phyloP scores from a whole-genome alignment of 23 tunicate species.

The Ascidia mentula region DNA sequence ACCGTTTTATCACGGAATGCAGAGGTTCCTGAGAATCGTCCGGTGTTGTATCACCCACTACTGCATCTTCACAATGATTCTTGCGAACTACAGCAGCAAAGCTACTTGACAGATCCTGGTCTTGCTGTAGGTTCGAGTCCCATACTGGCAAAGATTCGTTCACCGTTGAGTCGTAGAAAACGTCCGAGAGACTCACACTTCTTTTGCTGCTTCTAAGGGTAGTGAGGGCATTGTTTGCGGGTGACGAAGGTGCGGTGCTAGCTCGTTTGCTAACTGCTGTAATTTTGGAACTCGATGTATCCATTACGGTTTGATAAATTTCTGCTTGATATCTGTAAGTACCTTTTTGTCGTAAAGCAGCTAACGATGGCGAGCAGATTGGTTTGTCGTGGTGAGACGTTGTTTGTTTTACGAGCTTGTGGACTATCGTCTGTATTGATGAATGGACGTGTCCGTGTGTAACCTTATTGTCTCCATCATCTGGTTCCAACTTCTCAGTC shows the following conservation, averaged over 20 bases:
- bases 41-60: background rate
- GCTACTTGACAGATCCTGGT: background rate
- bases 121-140: background rate
- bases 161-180: conserved; percentile 49
- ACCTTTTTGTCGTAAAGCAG: conserved; percentile 26
- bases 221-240: background rate
- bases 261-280: background rate
- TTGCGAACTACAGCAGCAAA: background rate
- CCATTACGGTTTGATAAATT: background rate
- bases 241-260: conserved; percentile 23
- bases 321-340: background rate
- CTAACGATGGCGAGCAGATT: conserved; percentile 33
- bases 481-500: background rate
- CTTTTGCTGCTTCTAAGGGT: conserved; percentile 2
- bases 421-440: conserved; percentile 30
- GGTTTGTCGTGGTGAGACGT: background rate
- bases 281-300: background rate
- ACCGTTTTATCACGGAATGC: background rate
- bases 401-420: conserved; percentile 24
- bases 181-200: conserved; percentile 55
- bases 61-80: background rate
- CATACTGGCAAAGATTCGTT: background rate
- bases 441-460: conserved; percentile 38
- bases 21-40: background rate
- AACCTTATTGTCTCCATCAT: background rate